Evolutionary conservation across 2,113 vertebrate species (phyloP).

Genomic region (Hipposideros armiger): DNA sequence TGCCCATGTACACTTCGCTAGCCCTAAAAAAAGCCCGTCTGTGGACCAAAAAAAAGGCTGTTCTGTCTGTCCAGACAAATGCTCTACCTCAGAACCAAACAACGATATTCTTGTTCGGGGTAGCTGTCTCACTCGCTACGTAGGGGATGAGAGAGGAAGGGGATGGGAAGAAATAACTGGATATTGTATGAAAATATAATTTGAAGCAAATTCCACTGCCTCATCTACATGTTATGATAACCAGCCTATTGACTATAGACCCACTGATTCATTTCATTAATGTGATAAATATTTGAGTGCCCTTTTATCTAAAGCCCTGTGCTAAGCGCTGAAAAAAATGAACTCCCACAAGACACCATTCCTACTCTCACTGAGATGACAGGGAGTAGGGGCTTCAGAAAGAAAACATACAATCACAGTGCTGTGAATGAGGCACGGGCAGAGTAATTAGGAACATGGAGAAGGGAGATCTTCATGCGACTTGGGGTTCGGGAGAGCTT

Average conservation of each 20-base stretch:
- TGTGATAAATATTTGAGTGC: slow-evolving; percentile 8
- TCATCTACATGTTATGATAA: background rate
- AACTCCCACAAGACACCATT: background rate
- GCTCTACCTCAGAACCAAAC: background rate
- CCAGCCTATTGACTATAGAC: background rate
- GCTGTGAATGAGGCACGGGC: background rate
- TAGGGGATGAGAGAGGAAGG: background rate
- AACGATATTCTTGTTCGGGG: background rate
- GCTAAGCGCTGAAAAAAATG: background rate
- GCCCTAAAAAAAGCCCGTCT: background rate
- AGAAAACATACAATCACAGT: background rate
- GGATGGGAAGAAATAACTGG: background rate
- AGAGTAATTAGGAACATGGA: background rate
- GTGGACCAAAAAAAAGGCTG: no score
- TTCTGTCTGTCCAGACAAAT: background rate
- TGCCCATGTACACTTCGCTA: background rate
- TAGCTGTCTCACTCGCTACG: background rate
- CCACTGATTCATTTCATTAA: background rate
- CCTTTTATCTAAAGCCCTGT: background rate
- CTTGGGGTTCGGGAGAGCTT: background rate
- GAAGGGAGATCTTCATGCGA: background rate
- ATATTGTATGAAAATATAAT: background rate
- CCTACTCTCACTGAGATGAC: background rate
- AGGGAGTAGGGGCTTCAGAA: background rate
- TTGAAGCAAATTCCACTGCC: background rate